These are phyloP conservation scores for Stegophylla sp. DNA, from an alignment of 2,888 invertebrate species.

Conservation along the genomic window DNA sequence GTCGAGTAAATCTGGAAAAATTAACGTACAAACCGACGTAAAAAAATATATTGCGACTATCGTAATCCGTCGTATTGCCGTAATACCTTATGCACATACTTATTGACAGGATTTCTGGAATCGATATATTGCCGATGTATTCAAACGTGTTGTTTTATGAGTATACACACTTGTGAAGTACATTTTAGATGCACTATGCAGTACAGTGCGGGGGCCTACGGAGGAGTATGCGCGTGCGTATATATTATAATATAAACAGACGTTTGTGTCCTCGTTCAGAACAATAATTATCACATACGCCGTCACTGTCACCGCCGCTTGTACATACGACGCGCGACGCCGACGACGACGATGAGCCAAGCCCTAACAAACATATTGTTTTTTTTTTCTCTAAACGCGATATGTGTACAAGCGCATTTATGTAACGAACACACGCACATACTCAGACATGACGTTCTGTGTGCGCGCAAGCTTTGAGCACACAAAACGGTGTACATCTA, in stretches of 20 bases:
- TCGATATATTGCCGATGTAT: too few relatives aligned
- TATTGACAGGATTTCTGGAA: neutral
- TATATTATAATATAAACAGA: constrained; percentile 13
- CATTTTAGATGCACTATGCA: neutral
- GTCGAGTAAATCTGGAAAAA: neutral
- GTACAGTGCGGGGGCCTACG: neutral
- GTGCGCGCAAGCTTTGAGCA: neutral
- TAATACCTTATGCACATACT: too few relatives aligned
- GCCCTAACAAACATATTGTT: constrained; percentile 57
- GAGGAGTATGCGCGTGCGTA: constrained; percentile 1
- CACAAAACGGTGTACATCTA: neutral
- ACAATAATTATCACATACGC: constrained; percentile 34
- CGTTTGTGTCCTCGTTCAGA: constrained; percentile 55
- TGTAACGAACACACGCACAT: neutral
- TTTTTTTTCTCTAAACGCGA: neutral
- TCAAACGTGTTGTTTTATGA: too few relatives aligned
- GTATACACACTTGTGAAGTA: neutral
- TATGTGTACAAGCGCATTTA: neutral
- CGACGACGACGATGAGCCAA: constrained; percentile 40
- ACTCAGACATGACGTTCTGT: neutral
- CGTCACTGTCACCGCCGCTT: too few relatives aligned
- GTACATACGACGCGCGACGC: neutral
- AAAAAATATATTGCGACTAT: too few relatives aligned
- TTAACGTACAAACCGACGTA: neutral
- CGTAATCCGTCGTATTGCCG: too few relatives aligned